Conservation (phyloP, 2,113 vertebrate genomes). For the Aphyosemion australe region DNA sequence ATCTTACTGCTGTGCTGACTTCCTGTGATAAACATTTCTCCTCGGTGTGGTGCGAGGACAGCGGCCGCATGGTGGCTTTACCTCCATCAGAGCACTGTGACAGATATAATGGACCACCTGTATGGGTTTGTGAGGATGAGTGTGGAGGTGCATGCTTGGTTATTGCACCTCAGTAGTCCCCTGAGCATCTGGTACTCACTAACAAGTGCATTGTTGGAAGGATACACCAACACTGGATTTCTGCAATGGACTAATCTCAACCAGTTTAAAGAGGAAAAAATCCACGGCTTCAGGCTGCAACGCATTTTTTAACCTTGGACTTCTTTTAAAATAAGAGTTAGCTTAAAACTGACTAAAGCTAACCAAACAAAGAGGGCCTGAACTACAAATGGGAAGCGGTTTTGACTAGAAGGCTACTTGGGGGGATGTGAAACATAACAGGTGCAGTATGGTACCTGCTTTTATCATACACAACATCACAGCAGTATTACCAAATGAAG, state of each 20-base stretch:
- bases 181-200: constrained; percentile 21
- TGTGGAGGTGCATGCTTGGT: constrained; percentile 27
- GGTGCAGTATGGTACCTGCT: no score
- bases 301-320: no score
- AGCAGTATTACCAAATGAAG: no score
- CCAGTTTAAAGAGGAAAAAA: background rate
- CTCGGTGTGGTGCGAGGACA: constrained; percentile 17
- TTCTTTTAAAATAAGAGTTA: no score
- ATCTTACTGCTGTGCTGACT: constrained; percentile 9
- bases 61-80: constrained; percentile 4
- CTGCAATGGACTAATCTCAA: constrained; percentile 36
- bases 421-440: no score
- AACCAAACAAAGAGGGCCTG: no score
- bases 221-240: constrained; percentile 23
- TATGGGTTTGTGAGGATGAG: constrained; percentile 19
- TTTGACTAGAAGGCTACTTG: no score
- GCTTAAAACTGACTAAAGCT: no score
- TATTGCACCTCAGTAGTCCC: constrained; percentile 19
- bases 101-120: constrained; percentile 58
- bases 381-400: no score
- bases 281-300: no score
- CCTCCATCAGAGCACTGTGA: constrained; percentile 54
- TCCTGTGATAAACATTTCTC: constrained; percentile 20
- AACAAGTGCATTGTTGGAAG: constrained; percentile 47
- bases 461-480: no score